A percentile compares a stretch with the other conserved stretches of the same genome.
phyloP scores from a whole-genome alignment of 2,113 vertebrate genomes.

The Pogona vitticeps region DNA sequence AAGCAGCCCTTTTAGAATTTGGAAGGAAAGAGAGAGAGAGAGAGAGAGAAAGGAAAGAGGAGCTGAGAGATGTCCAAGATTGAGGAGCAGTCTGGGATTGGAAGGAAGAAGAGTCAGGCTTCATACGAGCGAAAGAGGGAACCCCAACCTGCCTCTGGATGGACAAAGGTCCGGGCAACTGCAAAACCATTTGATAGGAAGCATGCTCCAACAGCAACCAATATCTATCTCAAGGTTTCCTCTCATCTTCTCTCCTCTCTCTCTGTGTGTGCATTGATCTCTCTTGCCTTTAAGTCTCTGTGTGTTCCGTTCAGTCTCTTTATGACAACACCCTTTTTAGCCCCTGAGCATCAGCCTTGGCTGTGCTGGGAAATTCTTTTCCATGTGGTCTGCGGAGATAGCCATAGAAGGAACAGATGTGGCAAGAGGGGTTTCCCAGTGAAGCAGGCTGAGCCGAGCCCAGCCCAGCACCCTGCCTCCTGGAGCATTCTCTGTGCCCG shows the following conservation, averaged over 20 bases:
- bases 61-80: too few species aligned
- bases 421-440: accelerated
- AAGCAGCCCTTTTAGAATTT: neutral
- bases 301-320: neutral
- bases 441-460: neutral
- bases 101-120: too few species aligned
- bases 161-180: too few species aligned
- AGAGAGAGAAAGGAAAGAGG: neutral
- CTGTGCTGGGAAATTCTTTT: neutral
- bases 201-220: neutral
- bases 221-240: neutral
- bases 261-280: neutral
- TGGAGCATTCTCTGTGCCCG: neutral
- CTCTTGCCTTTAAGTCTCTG: neutral
- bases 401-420: neutral
- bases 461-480: neutral
- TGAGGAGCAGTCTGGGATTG: accelerated
- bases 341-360: too few species aligned
- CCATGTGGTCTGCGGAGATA: neutral
- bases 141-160: neutral
- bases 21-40: neutral
- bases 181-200: too few species aligned
- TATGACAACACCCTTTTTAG: neutral
- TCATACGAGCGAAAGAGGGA: neutral
- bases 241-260: neutral